Evolutionary conservation across 2,888 invertebrate genomes (phyloP), one percentile per base, ranked within the genome.

Genomic region (Lochmaea capreae): DNA sequence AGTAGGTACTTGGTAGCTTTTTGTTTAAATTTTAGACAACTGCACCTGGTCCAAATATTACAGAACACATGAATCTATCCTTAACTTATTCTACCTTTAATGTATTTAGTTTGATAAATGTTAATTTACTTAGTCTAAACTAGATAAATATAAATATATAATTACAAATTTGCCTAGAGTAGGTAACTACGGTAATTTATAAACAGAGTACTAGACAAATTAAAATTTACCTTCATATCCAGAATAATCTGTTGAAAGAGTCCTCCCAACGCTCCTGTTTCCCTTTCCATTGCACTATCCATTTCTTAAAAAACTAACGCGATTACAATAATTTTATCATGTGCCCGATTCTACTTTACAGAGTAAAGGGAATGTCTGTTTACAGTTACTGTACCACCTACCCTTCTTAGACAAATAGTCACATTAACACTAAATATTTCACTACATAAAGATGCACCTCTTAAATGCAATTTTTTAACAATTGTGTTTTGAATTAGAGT

Each of bases 241-340:
- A 93, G 93, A 83, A 98, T 94, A 83, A 98, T 96, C 88, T 96
- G 96, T 88, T 97, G 97, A 87, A 98, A 98, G 82, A 98, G 91
- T 86, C 95, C 95, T 88, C 97, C 97, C 85, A 97, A 89, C 81
- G 95, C 96, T 87, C 95, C 94, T 87, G 94, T 94, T 89, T 96
- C 96, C 88, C 94, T 92, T 87, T 94, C 94, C 84, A 91, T 89
- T 65, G 84, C 91, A 84, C 91, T 91, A 89, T 93, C 93, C 93
- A 93, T 93, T 71, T 71, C 79, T 76, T 72, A 68, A 22, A 16
- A 43, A 63, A 46, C 18, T 14, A 18, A 52, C 6, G n/a, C 62
- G 18, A 43, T 63, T 42, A 63, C 39, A 63, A 12, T 42, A 63
- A 12, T 42, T 39, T 63, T 54, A n/a, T 69, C 69, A 62, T 63